A percentile compares a stretch with the other conserved stretches of the same genome.
phyloP scores from a whole-genome alignment of 1,140 invertebrate genomes.

The Procambarus virginalis region DNA sequence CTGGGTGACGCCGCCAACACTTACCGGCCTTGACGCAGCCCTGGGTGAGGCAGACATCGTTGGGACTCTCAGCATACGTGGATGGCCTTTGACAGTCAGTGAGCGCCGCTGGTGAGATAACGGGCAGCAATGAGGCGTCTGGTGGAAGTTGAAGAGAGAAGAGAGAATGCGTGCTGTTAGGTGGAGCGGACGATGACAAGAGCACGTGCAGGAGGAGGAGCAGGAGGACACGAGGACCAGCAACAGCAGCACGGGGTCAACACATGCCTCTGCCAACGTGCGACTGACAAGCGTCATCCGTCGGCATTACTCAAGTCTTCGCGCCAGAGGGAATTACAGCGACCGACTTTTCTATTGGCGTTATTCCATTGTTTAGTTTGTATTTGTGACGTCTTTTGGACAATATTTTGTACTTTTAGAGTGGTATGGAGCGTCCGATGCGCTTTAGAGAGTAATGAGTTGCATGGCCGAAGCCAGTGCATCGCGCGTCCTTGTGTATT shows the following conservation, averaged over 20 bases:
- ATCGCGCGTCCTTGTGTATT: no score
- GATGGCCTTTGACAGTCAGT: neutral
- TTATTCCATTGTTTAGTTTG: no score
- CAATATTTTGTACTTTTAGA: no score
- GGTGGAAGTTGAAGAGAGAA: slow-evolving; percentile 14
- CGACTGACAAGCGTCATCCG: neutral
- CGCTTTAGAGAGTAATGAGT: no score
- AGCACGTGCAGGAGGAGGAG: neutral
- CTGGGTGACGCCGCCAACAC: neutral
- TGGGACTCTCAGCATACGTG: neutral
- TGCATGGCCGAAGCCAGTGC: no score
- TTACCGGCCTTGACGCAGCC: slow-evolving; percentile 74
- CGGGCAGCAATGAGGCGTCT: slow-evolving; percentile 17
- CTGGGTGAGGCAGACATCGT: slow-evolving; percentile 72
- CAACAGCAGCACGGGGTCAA: neutral
- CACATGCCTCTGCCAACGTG: neutral
- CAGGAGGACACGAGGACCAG: neutral
- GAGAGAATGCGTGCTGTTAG: slow-evolving; percentile 32
- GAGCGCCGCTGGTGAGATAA: slow-evolving; percentile 33
- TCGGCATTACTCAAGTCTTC: neutral
- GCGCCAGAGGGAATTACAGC: no score
- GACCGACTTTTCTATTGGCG: no score
- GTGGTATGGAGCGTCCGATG: no score
- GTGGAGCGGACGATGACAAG: slow-evolving; percentile 20
- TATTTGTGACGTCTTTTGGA: no score